phyloP scores from a whole-genome alignment of 2,797 vertebrate species.

The Dendrocincla fuliginosa region DNA sequence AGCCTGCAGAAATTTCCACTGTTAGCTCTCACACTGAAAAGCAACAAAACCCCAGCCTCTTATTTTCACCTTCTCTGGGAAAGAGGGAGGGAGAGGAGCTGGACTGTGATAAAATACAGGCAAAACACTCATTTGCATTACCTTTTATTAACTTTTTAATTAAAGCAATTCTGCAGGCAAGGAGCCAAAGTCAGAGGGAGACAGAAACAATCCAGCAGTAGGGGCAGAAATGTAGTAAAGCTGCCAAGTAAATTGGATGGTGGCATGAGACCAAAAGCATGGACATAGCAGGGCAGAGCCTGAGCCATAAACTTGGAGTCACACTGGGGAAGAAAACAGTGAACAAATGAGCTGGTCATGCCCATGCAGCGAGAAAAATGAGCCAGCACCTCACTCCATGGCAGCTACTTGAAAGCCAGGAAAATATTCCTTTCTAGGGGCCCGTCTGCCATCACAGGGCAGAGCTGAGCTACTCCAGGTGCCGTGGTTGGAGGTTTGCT shows the following conservation, averaged over 20 bases:
- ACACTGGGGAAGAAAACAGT: not conserved
- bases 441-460: not conserved
- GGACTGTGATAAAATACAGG: slow-evolving; percentile 35
- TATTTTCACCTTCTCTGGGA: slow-evolving; percentile 32
- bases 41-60: not conserved
- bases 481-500: not conserved
- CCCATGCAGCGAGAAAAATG: not conserved
- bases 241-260: slow-evolving; percentile 28
- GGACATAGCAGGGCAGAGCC: not conserved
- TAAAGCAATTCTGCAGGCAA: slow-evolving; percentile 47
- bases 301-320: slow-evolving; percentile 9
- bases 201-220: not conserved
- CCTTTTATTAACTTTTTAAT: slow-evolving; percentile 67
- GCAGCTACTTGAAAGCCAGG: not conserved
- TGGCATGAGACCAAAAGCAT: slow-evolving; percentile 29
- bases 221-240: not conserved
- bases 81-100: slow-evolving; percentile 29
- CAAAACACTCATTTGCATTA: not conserved
- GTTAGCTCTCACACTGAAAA: not conserved
- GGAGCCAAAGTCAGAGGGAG: slow-evolving; percentile 27
- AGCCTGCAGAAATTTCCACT: slow-evolving; percentile 21
- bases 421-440: not conserved
- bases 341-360: not conserved
- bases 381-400: not conserved
- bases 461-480: not conserved